Conservation (phyloP, 2,888 invertebrate genomes). For the Euzophera pinguis region DNA sequence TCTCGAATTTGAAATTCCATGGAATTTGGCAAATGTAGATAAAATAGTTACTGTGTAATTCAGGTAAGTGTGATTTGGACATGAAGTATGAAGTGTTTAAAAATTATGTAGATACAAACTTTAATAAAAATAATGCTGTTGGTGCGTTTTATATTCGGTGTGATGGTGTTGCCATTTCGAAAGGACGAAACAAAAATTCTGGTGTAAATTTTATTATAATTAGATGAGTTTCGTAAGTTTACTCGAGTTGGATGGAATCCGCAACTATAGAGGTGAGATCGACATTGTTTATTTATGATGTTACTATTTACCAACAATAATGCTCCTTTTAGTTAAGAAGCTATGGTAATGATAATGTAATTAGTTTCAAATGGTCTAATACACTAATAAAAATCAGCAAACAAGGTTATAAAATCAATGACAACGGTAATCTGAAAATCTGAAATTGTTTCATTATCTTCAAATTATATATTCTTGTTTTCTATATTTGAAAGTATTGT, state of each 20-base stretch:
- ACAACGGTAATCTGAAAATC: too few species aligned
- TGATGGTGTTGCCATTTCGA: slow-evolving; percentile 32
- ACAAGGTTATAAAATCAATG: too few species aligned
- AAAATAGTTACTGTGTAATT: not conserved
- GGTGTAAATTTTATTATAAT: slow-evolving; percentile 1
- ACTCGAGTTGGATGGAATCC: not conserved
- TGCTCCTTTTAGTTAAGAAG: not conserved
- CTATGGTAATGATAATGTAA: too few species aligned
- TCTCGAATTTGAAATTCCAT: not conserved
- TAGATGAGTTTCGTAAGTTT: slow-evolving; percentile 1
- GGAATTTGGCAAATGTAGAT: not conserved
- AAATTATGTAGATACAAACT: not conserved
- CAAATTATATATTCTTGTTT: too few species aligned
- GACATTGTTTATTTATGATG: not conserved
- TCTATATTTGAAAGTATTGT: too few species aligned
- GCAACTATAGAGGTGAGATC: slow-evolving; percentile 5
- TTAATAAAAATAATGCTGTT: not conserved
- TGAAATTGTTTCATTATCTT: too few species aligned
- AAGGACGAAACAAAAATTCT: slow-evolving; percentile 8
- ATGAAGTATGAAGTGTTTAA: not conserved
- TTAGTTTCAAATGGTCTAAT: too few species aligned
- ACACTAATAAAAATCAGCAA: too few species aligned
- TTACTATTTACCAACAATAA: not conserved
- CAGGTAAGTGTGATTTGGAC: not conserved
- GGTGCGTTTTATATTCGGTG: slow-evolving; percentile 17